phyloP scores from a whole-genome alignment of 1,140 invertebrate species.

The Holcopasites calliopsidis region DNA sequence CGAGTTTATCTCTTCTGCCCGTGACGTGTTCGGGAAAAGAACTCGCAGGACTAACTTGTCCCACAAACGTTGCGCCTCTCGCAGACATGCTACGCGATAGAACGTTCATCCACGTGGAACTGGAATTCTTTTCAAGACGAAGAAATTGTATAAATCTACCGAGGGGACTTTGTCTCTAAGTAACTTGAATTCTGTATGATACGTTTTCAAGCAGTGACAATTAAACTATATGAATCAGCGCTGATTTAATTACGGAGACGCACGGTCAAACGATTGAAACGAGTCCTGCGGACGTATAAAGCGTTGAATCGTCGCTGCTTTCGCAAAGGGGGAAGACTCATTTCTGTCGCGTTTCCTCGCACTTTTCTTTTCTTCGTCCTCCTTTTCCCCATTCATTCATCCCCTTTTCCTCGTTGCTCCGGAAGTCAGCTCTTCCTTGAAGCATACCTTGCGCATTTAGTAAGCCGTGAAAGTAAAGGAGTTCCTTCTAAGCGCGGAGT shows the following conservation, averaged over 20 bases:
- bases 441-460: slow-evolving; percentile 41
- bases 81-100: not conserved
- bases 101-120: not conserved
- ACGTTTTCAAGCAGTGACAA: slow-evolving; percentile 35
- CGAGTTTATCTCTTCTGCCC: slow-evolving; percentile 36
- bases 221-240: slow-evolving; percentile 47
- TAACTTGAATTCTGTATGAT: not conserved
- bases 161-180: not conserved
- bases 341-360: not conserved
- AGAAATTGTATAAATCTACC: not conserved
- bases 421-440: slow-evolving; percentile 34
- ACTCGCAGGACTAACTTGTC: slow-evolving; percentile 32
- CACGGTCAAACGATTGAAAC: slow-evolving; percentile 30
- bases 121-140: not conserved
- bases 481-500: slow-evolving; percentile 54
- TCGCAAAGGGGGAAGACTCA: not conserved
- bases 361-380: not conserved
- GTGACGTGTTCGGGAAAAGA: slow-evolving; percentile 23
- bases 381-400: not conserved
- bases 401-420: not conserved
- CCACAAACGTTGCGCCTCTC: slow-evolving; percentile 13
- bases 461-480: slow-evolving; percentile 50
- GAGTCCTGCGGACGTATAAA: slow-evolving; percentile 3
- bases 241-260: slow-evolving; percentile 59
- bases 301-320: slow-evolving; percentile 21